phyloP scores from a whole-genome alignment of 2,113 vertebrate genomes.

The Tretioscincus oriximinensis region DNA sequence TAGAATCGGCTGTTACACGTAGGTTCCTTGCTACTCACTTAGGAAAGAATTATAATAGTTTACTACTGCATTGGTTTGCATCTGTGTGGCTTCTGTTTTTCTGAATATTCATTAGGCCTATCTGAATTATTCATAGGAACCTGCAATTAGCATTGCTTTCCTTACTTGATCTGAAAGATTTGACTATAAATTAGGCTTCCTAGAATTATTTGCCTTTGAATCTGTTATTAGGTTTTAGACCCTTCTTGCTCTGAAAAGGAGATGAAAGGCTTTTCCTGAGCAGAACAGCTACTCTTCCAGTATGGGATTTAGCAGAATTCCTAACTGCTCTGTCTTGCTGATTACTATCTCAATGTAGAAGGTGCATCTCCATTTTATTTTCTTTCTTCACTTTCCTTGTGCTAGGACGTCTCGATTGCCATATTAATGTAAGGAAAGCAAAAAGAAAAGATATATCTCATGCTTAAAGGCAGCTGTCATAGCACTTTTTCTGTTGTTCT shows the following conservation, averaged over 20 bases:
- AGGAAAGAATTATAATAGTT: conserved; percentile 46
- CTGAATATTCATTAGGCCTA: conserved; percentile 61
- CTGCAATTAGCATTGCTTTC: conserved; percentile 55
- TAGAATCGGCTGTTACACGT: conserved; percentile 38
- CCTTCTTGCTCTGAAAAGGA: conserved; percentile 30
- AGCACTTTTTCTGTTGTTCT: too few relatives aligned
- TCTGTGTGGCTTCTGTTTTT: not conserved
- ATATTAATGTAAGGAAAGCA: too few relatives aligned
- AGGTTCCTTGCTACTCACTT: conserved; percentile 1
- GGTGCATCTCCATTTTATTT: too few relatives aligned
- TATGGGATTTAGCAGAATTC: conserved; percentile 1
- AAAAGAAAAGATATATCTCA: too few relatives aligned
- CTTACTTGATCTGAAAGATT: conserved; percentile 37
- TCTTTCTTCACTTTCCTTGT: too few relatives aligned
- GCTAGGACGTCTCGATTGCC: too few relatives aligned
- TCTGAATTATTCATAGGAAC: conserved; percentile 59
- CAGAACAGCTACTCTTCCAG: conserved; percentile 11
- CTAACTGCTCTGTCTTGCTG: conserved; percentile 5
- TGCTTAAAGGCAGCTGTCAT: too few relatives aligned
- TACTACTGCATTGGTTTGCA: conserved; percentile 33
- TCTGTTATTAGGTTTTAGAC: conserved; percentile 31
- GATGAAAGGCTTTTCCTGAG: conserved; percentile 33
- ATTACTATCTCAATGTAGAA: too few relatives aligned
- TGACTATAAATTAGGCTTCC: conserved; percentile 44
- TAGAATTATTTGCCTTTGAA: conserved; percentile 44